These are phyloP conservation scores for Chiloscyllium punctatum DNA, from an alignment of 2,797 vertebrate species.

Conservation along the genomic window DNA sequence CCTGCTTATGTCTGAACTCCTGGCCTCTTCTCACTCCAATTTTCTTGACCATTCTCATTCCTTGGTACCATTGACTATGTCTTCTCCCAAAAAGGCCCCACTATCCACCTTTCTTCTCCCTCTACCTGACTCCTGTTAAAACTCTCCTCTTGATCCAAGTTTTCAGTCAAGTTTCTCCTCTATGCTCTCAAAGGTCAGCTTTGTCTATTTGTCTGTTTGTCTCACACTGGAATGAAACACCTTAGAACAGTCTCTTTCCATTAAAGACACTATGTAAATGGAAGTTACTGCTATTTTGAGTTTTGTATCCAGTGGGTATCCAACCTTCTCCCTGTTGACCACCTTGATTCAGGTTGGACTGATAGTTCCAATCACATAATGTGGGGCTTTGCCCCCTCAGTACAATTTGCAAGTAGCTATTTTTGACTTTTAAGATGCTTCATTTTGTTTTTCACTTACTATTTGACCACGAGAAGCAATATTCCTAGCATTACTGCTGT, in stretches of 20 bases:
- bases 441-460: too few species aligned
- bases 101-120: not conserved
- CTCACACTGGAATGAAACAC: not conserved
- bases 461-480: not conserved
- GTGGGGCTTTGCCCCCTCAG: not conserved
- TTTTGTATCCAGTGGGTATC: not conserved
- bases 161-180: not conserved
- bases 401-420: not conserved
- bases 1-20: not conserved
- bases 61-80: not conserved
- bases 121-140: not conserved
- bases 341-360: not conserved
- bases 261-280: not conserved
- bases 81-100: not conserved
- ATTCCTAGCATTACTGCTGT: not conserved
- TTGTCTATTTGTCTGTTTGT: not conserved
- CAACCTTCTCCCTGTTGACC: not conserved
- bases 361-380: not conserved
- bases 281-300: not conserved
- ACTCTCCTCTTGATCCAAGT: not conserved
- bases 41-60: not conserved
- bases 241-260: not conserved
- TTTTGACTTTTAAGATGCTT: too few species aligned
- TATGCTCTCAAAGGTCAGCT: too few species aligned
- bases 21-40: not conserved